These are phyloP conservation scores for Apis laboriosa DNA, from an alignment of 1,140 invertebrate genomes.

Conservation along the genomic window DNA sequence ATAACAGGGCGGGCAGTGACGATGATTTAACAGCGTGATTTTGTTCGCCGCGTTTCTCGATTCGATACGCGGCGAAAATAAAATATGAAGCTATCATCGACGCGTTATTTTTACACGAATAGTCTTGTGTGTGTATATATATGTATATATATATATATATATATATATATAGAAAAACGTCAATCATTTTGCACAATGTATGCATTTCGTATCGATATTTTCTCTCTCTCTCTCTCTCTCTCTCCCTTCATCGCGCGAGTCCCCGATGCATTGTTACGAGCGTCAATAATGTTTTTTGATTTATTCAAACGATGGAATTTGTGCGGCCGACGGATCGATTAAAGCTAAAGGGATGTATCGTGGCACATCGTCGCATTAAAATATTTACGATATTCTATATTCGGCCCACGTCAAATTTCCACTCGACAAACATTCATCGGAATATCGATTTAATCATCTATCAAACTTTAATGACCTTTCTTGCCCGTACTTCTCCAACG, in stretches of 20 bases:
- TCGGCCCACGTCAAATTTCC: constrained; percentile 28
- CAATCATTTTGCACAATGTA: constrained; percentile 15
- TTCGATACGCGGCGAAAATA: too few species aligned
- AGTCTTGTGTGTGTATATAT: not conserved
- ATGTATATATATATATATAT: too few species aligned
- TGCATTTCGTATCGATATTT: constrained; percentile 14
- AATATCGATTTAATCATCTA: constrained; percentile 53
- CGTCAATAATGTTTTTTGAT: constrained; percentile 46
- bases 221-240: too few species aligned
- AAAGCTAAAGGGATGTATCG: constrained; percentile 42
- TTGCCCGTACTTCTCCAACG: constrained; percentile 1
- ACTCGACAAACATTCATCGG: constrained; percentile 37
- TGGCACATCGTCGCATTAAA: constrained; percentile 56
- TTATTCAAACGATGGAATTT: constrained; percentile 51
- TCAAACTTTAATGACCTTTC: constrained; percentile 51
- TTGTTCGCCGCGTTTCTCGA: too few species aligned
- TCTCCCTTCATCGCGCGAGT: not conserved
- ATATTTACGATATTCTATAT: constrained; percentile 62
- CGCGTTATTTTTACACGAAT: constrained; percentile 13
- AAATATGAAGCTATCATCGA: not conserved
- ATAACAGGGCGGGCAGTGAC: too few species aligned
- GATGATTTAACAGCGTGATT: too few species aligned
- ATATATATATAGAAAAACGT: not conserved
- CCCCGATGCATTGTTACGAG: constrained; percentile 24
- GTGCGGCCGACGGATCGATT: constrained; percentile 39